Evolutionary conservation across 2,888 invertebrate genomes (phyloP), one percentile per base, ranked within the genome.

Genomic region (Drosophila ustulata): DNA sequence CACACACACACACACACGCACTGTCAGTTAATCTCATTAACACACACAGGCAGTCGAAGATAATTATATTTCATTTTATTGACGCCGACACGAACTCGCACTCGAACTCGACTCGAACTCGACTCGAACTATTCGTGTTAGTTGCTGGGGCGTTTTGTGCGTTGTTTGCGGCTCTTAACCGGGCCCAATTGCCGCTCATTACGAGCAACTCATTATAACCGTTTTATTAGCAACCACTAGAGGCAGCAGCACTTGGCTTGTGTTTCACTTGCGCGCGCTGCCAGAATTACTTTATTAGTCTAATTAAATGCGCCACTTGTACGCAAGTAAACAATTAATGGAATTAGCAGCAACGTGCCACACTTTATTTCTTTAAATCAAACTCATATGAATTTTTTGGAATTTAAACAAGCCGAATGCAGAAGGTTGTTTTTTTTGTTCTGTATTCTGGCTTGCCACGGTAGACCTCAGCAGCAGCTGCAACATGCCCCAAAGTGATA

Each of bases 241-340:
- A 41, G 50, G 50, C 32, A 64, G 49, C 53, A 9, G 39, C 41
- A 50, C 47, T 59, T 53, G 71, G 39, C 67, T 69, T 57, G 58
- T 67, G 58, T 67, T 80, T 73, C 72, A 73, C 67, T 86, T 69
- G 66, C 87, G 66, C 74, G 73, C 58, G 43, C 66, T 70, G 74
- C 50, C 66, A 56, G 75, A 85, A 89, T 89, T 82, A 85, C 85
- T 89, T 89, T 85, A 85, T 85, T 89, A 89, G 80, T 52, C 83
- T 89, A 85, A 85, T 85, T 85, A 85, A 89, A 85, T 80, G 73
- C 70, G 73, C 74, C 88, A 80, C 89, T 85, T 88, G 68, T 75
- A 71, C 68, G 66, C 71, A 41, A 62, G 77, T 71, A 73, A 88
- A 88, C 80, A 82, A 77, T 89, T 85, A 85, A 88, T 86, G 74